These are phyloP conservation scores for Ondatra zibethicus DNA, from an alignment of 2,113 vertebrate species.

Conservation along the genomic window DNA sequence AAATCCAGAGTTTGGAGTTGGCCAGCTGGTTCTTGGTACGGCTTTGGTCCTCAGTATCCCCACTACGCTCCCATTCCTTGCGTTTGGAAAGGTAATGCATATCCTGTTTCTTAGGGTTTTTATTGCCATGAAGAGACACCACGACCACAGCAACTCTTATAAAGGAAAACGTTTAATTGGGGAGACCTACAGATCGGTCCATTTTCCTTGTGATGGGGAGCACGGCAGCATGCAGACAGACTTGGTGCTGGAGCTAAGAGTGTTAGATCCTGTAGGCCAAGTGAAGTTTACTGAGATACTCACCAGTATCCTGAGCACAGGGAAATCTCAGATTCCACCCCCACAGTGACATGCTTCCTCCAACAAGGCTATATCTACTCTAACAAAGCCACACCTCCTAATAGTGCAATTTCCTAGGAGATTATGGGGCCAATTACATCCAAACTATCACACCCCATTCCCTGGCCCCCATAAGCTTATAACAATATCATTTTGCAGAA, in stretches of 20 bases:
- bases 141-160: not conserved
- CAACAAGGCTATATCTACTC: not conserved
- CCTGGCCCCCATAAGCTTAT: not conserved
- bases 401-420: not conserved
- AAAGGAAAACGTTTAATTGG: not conserved
- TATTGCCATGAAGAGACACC: not conserved
- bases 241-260: not conserved
- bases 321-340: not conserved
- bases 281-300: not conserved
- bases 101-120: not conserved
- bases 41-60: not conserved
- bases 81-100: not conserved
- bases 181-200: not conserved
- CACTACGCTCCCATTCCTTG: not conserved
- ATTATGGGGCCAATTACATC: not conserved
- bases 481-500: not conserved
- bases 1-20: not conserved
- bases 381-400: not conserved
- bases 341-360: not conserved
- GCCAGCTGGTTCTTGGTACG: not conserved
- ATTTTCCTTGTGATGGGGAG: not conserved
- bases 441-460: not conserved
- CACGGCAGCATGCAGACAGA: not conserved
- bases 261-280: not conserved
- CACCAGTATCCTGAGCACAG: no score